Base-by-base conservation (phyloP, 2,888 invertebrate genomes). In the Drosophila hamatofila region DNA sequence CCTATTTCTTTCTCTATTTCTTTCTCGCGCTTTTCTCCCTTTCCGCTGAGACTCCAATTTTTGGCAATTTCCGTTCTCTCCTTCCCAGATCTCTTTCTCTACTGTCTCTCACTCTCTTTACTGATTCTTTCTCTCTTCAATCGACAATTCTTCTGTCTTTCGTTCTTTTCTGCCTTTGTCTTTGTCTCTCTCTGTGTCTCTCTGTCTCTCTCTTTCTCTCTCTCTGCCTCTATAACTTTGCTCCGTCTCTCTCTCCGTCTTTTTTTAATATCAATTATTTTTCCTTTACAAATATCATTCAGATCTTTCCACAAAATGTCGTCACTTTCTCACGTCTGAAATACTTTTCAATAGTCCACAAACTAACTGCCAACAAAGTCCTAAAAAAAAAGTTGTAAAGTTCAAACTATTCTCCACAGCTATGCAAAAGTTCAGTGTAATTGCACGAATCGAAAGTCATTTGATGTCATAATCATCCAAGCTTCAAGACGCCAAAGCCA, bases 391-490 rank as follows among this genome's bases (percentile, higher is more conserved):
- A 35, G 33, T 25, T 54, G 12, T 18, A 35, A 58, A 44, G 8
- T 35, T 57, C 11, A 2, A 35, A 27, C 30, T 39, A 23, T 33
- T 54, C 39, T 18, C 39, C 21, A 21, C 18, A 51, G 52, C 35
- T 14, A 37, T 52, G 56, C 35, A 48, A 48, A 77, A 46, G 27
- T 66, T 72, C n/a, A 14, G 25, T 35, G 41, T 66, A 73, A 67
- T 78, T 73, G 60, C 55, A 59, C 39, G 57, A 54, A 51, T 42
- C 52, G 48, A 18, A 60, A 57, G 16, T 27, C 33, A 57, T 30
- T 60, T 56, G 42, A 27, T 55, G 62, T 39, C 71, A 59, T 33
- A 41, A 68, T 46, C 70, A 75, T 52, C 46, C 30, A 11, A 65
- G 42, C 23, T 51, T 42, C 44, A 59, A 48, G 49, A 57, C 16